Conservation (phyloP, 2,113 vertebrate genomes). For the Crotalus horridus region DNA sequence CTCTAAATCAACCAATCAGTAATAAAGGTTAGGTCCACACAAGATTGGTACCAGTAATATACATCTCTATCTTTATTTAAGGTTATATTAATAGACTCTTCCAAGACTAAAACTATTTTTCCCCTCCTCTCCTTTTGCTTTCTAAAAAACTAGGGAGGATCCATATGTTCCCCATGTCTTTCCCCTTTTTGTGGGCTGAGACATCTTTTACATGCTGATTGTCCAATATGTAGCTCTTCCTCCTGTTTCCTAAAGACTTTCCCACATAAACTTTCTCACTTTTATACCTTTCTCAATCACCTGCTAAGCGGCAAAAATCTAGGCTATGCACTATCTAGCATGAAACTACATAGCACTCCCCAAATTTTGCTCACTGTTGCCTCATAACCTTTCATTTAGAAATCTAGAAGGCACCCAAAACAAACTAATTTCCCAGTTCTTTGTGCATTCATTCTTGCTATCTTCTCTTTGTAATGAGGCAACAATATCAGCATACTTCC, state of each 20-base stretch:
- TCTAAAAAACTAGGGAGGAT: background rate
- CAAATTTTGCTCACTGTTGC: background rate
- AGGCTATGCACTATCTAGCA: background rate
- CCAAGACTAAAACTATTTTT: background rate
- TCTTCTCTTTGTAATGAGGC: background rate
- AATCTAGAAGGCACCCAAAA: background rate
- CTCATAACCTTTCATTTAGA: background rate
- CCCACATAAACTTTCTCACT: background rate
- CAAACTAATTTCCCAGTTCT: background rate
- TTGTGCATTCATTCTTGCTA: background rate
- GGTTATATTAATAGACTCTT: background rate
- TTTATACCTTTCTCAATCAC: background rate
- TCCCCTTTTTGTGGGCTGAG: background rate
- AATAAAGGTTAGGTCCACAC: background rate
- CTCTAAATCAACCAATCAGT: background rate
- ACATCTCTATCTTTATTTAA: background rate
- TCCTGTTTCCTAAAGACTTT: background rate
- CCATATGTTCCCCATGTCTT: no score
- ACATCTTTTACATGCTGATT: background rate
- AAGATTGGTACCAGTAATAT: background rate
- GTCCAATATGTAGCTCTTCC: background rate
- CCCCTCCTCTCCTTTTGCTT: background rate
- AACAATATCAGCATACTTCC: background rate
- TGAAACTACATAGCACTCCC: background rate
- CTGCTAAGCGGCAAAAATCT: background rate